phyloP scores from a whole-genome alignment of 2,888 invertebrate genomes.

The Teinopalpus imperialis region DNA sequence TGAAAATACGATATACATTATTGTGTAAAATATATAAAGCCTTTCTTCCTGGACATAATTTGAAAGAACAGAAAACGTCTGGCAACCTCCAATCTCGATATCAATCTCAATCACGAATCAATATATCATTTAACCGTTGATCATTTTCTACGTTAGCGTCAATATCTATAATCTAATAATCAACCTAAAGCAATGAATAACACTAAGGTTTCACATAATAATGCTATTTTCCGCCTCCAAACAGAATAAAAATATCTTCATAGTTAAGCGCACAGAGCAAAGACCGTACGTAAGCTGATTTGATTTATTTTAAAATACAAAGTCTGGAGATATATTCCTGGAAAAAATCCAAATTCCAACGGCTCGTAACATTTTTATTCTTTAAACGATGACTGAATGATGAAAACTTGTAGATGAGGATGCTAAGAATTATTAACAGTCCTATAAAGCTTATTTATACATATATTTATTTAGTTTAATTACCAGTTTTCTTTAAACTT shows the following conservation, averaged over 20 bases:
- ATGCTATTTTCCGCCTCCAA: too few relatives aligned
- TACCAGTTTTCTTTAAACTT: slow-evolving; percentile 1
- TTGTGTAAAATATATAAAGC: too few relatives aligned
- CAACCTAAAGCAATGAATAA: too few relatives aligned
- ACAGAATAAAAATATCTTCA: slow-evolving; percentile 7
- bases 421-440: neutral
- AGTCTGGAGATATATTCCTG: slow-evolving; percentile 8
- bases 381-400: slow-evolving; percentile 17
- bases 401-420: slow-evolving; percentile 18
- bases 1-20: too few relatives aligned
- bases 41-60: too few relatives aligned
- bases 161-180: too few relatives aligned
- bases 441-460: neutral
- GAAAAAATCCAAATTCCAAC: slow-evolving; percentile 17
- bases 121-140: too few relatives aligned
- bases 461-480: neutral
- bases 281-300: slow-evolving; percentile 13
- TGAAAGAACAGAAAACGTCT: too few relatives aligned
- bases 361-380: slow-evolving; percentile 20
- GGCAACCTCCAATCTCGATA: too few relatives aligned
- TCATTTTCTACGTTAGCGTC: too few relatives aligned
- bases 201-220: too few relatives aligned
- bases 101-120: too few relatives aligned
- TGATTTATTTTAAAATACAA: slow-evolving; percentile 21
- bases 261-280: slow-evolving; percentile 12